Base-by-base conservation (phyloP, 2,797 vertebrate species). In the Pantherophis vulpinus region DNA sequence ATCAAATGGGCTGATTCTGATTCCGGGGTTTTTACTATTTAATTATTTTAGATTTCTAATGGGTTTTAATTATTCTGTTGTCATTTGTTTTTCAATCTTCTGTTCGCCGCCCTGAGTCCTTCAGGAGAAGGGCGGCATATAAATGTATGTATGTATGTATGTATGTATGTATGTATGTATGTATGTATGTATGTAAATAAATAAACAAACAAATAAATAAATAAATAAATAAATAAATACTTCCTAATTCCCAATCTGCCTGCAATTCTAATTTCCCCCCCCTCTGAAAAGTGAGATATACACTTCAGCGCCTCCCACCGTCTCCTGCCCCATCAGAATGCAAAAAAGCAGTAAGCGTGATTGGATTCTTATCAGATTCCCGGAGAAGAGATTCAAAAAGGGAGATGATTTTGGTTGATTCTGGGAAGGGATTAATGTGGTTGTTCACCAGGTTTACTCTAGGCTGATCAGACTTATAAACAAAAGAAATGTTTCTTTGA, bases 401-500 rank as follows among this genome's bases (percentile, higher is more conserved):
- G 70, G 88, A 12, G 93, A 94, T 63, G 5, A n/a, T 58, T 93
- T 63, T 29, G 60, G 4, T 58, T 54, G 47, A 91, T 94, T 93
- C 79, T 91, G 88, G 55, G 14, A 29, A 25, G 16, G 58, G 87
- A 87, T 96, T 95, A 93, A 94, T 86, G 11, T 61, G 63, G 92
- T 56, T 42, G 94, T 74, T 91, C 16, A 3, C 66, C 58, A 16
- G 0, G 1, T 91, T 37, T 93, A 91, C 18, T 11, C 90, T 87
- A 94, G 93, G 91, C 74, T 90, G 63, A 20, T 20, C 32, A 94
- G 94, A 94, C 63, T 0, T 0, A 0, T 51, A 90, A 94, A 60
- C 0, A 23, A 94, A 93, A 74, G 90, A 56, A 88, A 47, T 86
- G 95, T 90, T 95, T 94, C 70, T 59, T 93, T 93, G 95, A 91